These are phyloP conservation scores for Drosophila crucigera DNA, from an alignment of 2,888 invertebrate genomes.

Conservation along the genomic window DNA sequence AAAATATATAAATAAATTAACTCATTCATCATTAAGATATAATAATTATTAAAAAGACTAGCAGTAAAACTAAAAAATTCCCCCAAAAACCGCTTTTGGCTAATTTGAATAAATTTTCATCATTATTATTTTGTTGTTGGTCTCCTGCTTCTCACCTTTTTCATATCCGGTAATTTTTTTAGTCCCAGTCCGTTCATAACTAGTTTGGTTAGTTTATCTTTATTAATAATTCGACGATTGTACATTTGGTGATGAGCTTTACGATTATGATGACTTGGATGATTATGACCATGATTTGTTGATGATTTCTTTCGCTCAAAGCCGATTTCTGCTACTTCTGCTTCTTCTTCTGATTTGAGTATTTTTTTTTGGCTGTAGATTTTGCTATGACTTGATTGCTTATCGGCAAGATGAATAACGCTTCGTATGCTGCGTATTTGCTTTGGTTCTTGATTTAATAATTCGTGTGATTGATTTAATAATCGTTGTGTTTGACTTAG, in stretches of 20 bases:
- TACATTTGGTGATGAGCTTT: constrained; percentile 15
- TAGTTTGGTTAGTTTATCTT: constrained; percentile 71
- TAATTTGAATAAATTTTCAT: neutral
- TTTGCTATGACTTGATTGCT: constrained; percentile 1
- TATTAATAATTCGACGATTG: constrained; percentile 45
- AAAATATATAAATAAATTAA: neutral
- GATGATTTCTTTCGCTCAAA: neutral
- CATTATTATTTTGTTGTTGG: neutral
- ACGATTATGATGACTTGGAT: neutral
- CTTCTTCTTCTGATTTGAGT: neutral
- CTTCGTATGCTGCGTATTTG: neutral
- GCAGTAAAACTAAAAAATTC: neutral
- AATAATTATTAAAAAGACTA: neutral
- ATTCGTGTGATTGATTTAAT: constrained; percentile 2
- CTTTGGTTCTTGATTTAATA: neutral
- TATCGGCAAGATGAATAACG: neutral
- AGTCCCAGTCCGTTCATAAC: constrained; percentile 82
- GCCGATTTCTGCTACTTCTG: neutral
- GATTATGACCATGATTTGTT: neutral
- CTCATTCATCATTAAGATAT: neutral
- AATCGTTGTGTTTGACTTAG: constrained; percentile 42
- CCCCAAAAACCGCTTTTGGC: neutral
- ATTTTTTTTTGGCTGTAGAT: neutral
- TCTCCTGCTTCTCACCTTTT: constrained; percentile 68
- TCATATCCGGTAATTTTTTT: constrained; percentile 78